Conservation (phyloP, 2,888 invertebrate species). For the Tetrapedia diversipes region DNA sequence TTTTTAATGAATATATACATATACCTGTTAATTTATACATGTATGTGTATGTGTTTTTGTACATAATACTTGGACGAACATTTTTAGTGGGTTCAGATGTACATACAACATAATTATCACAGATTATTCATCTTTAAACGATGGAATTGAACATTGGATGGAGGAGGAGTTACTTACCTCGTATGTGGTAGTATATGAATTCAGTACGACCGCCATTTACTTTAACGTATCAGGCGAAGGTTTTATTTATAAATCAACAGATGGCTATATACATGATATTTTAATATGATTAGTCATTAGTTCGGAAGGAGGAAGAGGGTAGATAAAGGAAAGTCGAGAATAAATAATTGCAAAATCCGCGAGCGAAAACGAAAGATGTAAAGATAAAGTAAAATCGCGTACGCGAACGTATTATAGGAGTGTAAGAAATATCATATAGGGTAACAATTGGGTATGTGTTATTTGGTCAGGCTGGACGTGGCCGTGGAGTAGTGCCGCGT, state of each 20-base stretch:
- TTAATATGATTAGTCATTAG: neutral
- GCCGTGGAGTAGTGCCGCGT: conserved; percentile 92
- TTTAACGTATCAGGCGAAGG: neutral
- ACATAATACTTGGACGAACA: conserved; percentile 19
- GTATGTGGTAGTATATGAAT: neutral
- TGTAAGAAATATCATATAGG: conserved; percentile 71
- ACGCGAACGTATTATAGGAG: conserved; percentile 30
- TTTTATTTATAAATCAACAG: neutral
- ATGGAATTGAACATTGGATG: neutral
- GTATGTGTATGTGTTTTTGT: conserved; percentile 24
- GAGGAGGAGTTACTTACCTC: neutral
- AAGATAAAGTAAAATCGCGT: conserved; percentile 28
- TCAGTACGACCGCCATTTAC: neutral
- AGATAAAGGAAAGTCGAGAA: neutral
- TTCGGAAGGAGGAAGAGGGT: conserved; percentile 1
- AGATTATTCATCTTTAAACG: no score
- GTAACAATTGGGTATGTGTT: conserved; percentile 81
- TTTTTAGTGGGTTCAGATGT: conserved; percentile 21
- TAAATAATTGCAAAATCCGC: neutral
- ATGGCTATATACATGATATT: neutral
- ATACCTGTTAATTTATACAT: conserved; percentile 22
- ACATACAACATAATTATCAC: no score
- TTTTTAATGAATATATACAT: conserved; percentile 20
- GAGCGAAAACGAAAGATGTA: conserved; percentile 25
- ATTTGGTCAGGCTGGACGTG: conserved; percentile 89